Percentiles rank a stretch among this genome's conserved stretches.
phyloP scores from a whole-genome alignment of 2,797 vertebrate species.

The Sebastes oblongus region DNA sequence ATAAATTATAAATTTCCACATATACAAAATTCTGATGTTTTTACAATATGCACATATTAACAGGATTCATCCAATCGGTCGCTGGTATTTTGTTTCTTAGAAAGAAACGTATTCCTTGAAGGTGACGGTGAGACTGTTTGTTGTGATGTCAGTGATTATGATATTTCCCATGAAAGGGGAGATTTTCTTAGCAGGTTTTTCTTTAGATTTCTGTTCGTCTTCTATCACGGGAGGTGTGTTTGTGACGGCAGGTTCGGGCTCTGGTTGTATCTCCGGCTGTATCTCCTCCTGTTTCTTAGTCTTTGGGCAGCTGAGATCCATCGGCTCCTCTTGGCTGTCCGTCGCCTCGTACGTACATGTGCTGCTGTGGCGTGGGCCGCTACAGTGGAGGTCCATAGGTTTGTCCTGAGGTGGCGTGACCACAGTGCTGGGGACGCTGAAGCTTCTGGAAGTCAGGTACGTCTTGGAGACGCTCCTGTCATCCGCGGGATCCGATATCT shows the following conservation, averaged over 20 bases:
- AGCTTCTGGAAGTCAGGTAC: slow-evolving; percentile 85
- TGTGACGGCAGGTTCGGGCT: slow-evolving; percentile 35
- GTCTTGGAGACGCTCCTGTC: slow-evolving; percentile 86
- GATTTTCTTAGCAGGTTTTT: slow-evolving; percentile 81
- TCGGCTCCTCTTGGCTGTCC: slow-evolving; percentile 93
- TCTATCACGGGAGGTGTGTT: slow-evolving; percentile 18
- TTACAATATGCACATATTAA: slow-evolving; percentile 80
- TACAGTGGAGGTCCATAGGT: slow-evolving; percentile 84
- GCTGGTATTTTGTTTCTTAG: slow-evolving; percentile 61
- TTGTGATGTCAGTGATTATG: slow-evolving; percentile 97
- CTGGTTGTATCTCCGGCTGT: slow-evolving; percentile 25
- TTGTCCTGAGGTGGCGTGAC: slow-evolving; percentile 79
- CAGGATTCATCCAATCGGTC: slow-evolving; percentile 26
- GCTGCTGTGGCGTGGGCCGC: slow-evolving; percentile 41
- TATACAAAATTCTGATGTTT: slow-evolving; percentile 75
- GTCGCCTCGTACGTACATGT: slow-evolving; percentile 55
- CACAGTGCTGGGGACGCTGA: slow-evolving; percentile 86
- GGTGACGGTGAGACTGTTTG: slow-evolving; percentile 97
- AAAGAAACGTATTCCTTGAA: slow-evolving; percentile 98
- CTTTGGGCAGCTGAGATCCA: slow-evolving; percentile 96
- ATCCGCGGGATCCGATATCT: slow-evolving; percentile 84
- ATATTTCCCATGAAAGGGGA: slow-evolving; percentile 98
- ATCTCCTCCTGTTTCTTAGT: slow-evolving; percentile 71
- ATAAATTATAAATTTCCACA: slow-evolving; percentile 83
- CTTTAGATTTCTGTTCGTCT: slow-evolving; percentile 57